These are phyloP conservation scores for Astropecten irregularis DNA, from an alignment of 53 echinoderm and acorn worm species.

Conservation along the genomic window DNA sequence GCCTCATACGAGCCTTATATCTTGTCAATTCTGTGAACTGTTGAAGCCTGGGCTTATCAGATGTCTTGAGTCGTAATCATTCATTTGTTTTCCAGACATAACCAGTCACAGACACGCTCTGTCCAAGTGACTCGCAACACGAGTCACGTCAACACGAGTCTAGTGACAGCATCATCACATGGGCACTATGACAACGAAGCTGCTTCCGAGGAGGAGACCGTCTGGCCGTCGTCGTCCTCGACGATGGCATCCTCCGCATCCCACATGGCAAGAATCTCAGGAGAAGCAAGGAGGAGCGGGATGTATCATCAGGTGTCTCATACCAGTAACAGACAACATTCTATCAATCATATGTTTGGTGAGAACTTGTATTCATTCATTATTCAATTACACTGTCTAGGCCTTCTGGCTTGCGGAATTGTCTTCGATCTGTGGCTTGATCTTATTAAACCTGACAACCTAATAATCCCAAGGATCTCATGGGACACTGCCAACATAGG, in stretches of 20 bases:
- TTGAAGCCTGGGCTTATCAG: no score
- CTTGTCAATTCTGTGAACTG: no score
- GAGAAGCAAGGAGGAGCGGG: not conserved
- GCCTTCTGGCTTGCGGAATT: no score
- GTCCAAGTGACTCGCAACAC: slow-evolving; percentile 1
- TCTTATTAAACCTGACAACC: no score
- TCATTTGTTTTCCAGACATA: not conserved
- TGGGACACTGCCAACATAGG: no score
- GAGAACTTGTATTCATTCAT: not conserved
- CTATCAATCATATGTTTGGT: slow-evolving; percentile 63
- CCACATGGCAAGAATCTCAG: not conserved
- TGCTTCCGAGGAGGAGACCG: not conserved
- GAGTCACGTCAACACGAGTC: not conserved
- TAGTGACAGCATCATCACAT: slow-evolving; percentile 8
- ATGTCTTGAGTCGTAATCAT: no score
- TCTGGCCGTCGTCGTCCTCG: slow-evolving; percentile 1
- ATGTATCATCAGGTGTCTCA: slow-evolving; percentile 13
- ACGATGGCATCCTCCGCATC: slow-evolving; percentile 17
- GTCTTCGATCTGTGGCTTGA: no score
- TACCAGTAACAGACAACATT: slow-evolving; percentile 30
- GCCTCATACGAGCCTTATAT: no score
- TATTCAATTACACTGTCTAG: not conserved
- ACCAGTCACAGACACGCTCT: slow-evolving; percentile 1
- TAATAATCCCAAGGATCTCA: no score
- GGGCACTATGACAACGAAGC: slow-evolving; percentile 9